Base-by-base conservation (phyloP, 2,888 invertebrate species). In the Nomada ferruginata region DNA sequence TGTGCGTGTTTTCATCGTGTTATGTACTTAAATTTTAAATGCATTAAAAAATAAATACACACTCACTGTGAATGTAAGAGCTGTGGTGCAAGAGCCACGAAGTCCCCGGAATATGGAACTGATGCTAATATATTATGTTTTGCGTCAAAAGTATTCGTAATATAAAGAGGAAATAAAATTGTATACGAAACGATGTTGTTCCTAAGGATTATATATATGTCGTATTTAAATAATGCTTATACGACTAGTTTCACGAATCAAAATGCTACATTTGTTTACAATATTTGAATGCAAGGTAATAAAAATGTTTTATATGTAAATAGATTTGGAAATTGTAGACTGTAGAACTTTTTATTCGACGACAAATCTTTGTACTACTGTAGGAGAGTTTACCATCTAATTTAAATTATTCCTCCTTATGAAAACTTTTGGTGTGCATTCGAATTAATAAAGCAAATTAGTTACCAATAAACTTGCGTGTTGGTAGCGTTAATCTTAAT, bases 401-500 rank as follows among this genome's bases (percentile, higher is more conserved):
- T 47, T 15, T 15, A 13, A 47, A 47, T 15, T 10, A 47, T 13
- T 47, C 11, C 15, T 2, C 4, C 47, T 47, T 47, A 15, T 47
- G 15, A 47, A 15, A 47, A 47, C 44, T 13, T 47, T 47, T 47
- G 15, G 2, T 60, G 60, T 65, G 10, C 42, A 50, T 61, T n/a
- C n/a, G 47, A 50, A 60, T 18, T n/a, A 3, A 69, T n/a, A n/a
- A 57, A 74, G 63, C 44, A 18, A 71, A 42, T 68, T 20, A 42
- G 36, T 18, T 71, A 29, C 15, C 10, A 78, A 57, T 10, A 59
- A 59, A 64, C 26, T 23, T 65, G n/a, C 20, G 20, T 61, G 72
- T 36, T 36, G 76, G 69, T 57, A 83, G 75, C 77, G 71, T 66
- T 50, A 26, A 52, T 71, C 53, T 68, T 73, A 47, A 69, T 87